These are phyloP conservation scores for Vespertilio murinus DNA, from an alignment of 2,797 vertebrate genomes.

Conservation along the genomic window DNA sequence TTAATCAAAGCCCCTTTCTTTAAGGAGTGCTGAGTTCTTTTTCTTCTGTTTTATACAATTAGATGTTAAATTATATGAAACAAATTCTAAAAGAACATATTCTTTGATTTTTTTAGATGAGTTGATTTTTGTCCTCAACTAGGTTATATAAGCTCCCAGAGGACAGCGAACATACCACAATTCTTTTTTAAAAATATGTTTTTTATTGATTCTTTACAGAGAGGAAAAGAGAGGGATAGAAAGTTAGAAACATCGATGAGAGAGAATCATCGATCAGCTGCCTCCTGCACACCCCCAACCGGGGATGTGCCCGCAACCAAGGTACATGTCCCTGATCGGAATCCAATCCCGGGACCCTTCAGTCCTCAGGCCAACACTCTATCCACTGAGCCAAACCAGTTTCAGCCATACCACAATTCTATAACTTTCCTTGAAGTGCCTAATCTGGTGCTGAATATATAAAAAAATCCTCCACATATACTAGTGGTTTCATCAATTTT, in stretches of 20 bases:
- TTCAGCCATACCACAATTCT: background rate
- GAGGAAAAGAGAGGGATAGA: no score
- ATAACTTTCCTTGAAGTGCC: background rate
- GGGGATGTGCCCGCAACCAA: no score
- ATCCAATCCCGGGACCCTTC: no score
- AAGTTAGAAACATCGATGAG: no score
- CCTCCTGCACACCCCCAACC: no score
- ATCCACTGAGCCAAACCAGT: no score
- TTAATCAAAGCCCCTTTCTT: background rate
- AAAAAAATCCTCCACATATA: conserved; percentile 3
- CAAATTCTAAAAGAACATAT: background rate
- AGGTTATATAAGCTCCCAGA: conserved; percentile 14
- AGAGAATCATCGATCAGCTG: no score
- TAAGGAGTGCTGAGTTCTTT: conserved; percentile 22
- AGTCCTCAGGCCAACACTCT: no score
- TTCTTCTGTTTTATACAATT: conserved; percentile 5
- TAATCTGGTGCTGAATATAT: background rate
- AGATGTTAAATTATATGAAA: background rate
- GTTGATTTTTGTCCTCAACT: conserved; percentile 12
- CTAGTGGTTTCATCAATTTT: background rate
- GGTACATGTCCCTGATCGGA: no score
- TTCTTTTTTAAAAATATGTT: no score
- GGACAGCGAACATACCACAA: background rate
- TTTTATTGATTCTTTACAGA: no score
- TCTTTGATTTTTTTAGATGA: conserved; percentile 7